These are phyloP conservation scores for Rhagophthalmus giganteus DNA, from an alignment of 2,888 invertebrate species.

Conservation along the genomic window DNA sequence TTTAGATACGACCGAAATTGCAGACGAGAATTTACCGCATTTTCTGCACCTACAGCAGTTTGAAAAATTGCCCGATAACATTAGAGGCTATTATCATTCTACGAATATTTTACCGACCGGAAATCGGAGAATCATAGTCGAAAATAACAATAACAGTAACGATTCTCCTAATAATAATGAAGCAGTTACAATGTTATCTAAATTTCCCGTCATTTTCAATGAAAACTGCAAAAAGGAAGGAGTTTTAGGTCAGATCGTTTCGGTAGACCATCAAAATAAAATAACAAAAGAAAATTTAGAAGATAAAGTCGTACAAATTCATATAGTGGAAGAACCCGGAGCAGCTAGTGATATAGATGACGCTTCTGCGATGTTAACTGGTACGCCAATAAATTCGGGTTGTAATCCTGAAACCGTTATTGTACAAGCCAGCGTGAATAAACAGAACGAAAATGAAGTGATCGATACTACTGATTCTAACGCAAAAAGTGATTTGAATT, in stretches of 20 bases:
- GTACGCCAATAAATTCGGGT: background rate
- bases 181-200: too few species aligned
- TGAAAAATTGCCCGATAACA: slow-evolving; percentile 36
- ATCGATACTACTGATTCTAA: background rate
- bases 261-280: too few species aligned
- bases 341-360: background rate
- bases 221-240: too few species aligned
- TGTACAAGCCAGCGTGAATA: background rate
- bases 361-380: background rate
- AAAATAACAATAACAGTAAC: slow-evolving; percentile 4
- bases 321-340: slow-evolving; percentile 18
- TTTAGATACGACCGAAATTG: slow-evolving; percentile 40
- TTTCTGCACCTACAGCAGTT: slow-evolving; percentile 39
- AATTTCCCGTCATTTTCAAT: slow-evolving; percentile 1
- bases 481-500: background rate
- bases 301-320: slow-evolving; percentile 27
- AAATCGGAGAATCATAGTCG: slow-evolving; percentile 16
- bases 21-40: slow-evolving; percentile 38
- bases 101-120: slow-evolving; percentile 4
- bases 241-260: too few species aligned
- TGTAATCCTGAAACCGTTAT: too few species aligned
- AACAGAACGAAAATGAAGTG: background rate
- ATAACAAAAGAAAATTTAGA: slow-evolving; percentile 9
- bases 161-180: too few species aligned
- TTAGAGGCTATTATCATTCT: slow-evolving; percentile 25